Percentiles rank a stretch among this genome's conserved stretches.
phyloP scores from a whole-genome alignment of 2,113 vertebrate species.

The Loxodonta africana region DNA sequence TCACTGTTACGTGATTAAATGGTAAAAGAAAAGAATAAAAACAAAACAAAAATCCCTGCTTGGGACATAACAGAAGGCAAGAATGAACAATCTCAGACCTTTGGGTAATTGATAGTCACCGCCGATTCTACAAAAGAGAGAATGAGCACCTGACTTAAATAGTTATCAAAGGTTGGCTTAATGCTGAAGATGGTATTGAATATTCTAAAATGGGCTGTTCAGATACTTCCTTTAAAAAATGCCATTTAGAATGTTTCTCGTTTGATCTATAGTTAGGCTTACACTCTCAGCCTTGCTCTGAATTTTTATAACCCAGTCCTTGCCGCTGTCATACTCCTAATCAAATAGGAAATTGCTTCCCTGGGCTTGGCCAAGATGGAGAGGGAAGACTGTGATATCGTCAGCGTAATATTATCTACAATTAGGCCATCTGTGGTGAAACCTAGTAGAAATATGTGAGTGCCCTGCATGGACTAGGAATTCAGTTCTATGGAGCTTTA shows the following conservation, averaged over 20 bases:
- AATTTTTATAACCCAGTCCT: conserved; percentile 77
- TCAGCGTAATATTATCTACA: conserved; percentile 74
- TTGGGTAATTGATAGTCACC: background rate
- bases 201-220: conserved; percentile 42
- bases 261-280: conserved; percentile 55
- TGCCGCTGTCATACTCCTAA: conserved; percentile 65
- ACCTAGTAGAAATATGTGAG: conserved; percentile 64
- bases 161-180: background rate
- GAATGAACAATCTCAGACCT: background rate
- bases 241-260: background rate
- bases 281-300: conserved; percentile 68
- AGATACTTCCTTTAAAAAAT: conserved; percentile 28
- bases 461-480: background rate
- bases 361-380: conserved; percentile 73
- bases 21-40: background rate
- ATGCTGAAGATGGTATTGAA: background rate
- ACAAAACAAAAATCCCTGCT: background rate
- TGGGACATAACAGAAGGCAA: background rate
- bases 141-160: background rate
- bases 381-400: conserved; percentile 66
- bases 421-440: conserved; percentile 20
- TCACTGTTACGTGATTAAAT: background rate
- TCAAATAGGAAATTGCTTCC: conserved; percentile 86
- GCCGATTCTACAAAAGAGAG: background rate
- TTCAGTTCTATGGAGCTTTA: background rate